Base-by-base conservation (phyloP, 23 tunicate genomes). In the Aplidium turbinatum region DNA sequence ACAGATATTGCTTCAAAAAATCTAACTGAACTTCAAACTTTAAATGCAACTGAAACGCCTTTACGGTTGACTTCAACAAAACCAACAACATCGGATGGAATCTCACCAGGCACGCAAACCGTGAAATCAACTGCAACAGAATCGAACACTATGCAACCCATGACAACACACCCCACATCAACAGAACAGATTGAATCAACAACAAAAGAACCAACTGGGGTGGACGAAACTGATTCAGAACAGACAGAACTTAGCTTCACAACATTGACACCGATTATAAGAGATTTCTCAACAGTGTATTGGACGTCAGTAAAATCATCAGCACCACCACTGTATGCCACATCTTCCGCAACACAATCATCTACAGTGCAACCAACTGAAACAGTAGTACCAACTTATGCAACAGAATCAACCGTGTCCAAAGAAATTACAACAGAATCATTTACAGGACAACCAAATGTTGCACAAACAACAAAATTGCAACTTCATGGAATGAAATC, bases 21-120 rank as follows among this genome's bases (percentile, higher is more conserved):
- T n/a, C n/a, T n/a, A n/a, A n/a, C n/a, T n/a, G n/a, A n/a, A n/a
- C n/a, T n/a, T n/a, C n/a, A n/a, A n/a, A 54, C 22, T 54, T 11
- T 25, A 54, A 4, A 5, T 54, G 4, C 60, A 54, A 54, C 24
- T 11, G 22, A 54, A 13, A 54, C n/a, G 4, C 21, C 60, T 11
- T 54, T 25, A 18, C 24, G 24, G 19, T 54, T 54, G 23, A 35
- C 68, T 45, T 29, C 76, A 23, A 29, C 68, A 32, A 42, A 20
- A 24, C 2, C 75, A 29, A 47, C 75, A 19, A 27, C 75, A 3
- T 9, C 81, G 53, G 24, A 67, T 19, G 63, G 46, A 35, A 38
- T 2, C 27, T 1, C 52, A 53, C 29, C 23, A 9, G 48, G 21
- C 34, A 13, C 78, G 0, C 11, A 64, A 30, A 67, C 54, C 19